phyloP scores from a whole-genome alignment of 2,888 invertebrate species.

The Acrobasis repandana region DNA sequence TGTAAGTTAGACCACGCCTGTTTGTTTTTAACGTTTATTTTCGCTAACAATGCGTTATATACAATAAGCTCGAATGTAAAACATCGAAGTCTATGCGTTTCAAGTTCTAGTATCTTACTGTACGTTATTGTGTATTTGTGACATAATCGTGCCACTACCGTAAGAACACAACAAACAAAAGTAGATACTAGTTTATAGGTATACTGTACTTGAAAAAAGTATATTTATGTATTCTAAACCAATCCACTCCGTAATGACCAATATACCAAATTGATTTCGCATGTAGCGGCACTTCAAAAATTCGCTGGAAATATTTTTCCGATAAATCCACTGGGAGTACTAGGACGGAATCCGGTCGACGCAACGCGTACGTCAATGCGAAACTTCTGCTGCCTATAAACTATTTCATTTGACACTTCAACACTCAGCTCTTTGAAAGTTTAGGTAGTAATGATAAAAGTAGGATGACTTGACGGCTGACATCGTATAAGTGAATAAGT shows the following conservation, averaged over 20 bases:
- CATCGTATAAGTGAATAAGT: neutral
- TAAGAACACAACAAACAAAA: no score
- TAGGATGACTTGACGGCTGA: neutral
- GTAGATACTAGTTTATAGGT: no score
- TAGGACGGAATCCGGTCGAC: no score
- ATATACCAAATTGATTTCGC: slow-evolving; percentile 9
- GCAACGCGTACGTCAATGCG: neutral
- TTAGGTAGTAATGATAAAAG: neutral
- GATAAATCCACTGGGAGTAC: slow-evolving; percentile 4
- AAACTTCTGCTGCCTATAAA: neutral
- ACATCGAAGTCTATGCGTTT: no score
- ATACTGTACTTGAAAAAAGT: no score
- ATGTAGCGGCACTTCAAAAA: neutral
- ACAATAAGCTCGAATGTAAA: no score
- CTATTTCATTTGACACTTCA: neutral
- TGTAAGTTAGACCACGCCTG: no score
- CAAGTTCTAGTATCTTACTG: no score
- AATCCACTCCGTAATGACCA: neutral
- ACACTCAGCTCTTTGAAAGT: slow-evolving; percentile 1
- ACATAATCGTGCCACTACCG: no score
- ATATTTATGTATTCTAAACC: neutral
- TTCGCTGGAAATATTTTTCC: neutral
- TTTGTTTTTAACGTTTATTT: no score
- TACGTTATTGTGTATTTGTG: no score
- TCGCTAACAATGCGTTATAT: no score